Evolutionary conservation across 2,888 invertebrate species (phyloP), one percentile per base, ranked within the genome.

Genomic region (Anticlea derivata): DNA sequence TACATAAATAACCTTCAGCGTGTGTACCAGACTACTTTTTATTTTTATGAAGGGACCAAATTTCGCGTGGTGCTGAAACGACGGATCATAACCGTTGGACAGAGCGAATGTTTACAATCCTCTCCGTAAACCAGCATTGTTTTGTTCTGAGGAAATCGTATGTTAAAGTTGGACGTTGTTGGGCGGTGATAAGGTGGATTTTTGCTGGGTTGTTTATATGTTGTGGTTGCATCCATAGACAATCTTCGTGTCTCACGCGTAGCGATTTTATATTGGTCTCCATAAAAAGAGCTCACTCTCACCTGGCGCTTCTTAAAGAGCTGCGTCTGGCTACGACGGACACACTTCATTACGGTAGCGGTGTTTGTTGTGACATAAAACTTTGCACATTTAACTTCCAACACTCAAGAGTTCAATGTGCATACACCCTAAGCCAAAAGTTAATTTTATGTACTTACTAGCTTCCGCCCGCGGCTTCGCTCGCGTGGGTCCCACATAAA

Each of bases 61-160:
- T 86, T 86, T 83, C 77, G 84, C 78, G 81, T 83, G 83, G 80
- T 79, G 80, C 75, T 83, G 78, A 80, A 86, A 87, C 79, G 79
- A 77, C 76, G 73, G 79, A 83, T 83, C 84, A 86, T 86, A 86
- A 85, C 86, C 80, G 78, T 86, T 78, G 86, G 84, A 80, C 81
- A 80, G 78, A 82, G 77, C 79, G 80, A 87, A 83, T 83, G 81
- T 83, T 85, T 80, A 84, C 80, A 77, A 80, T 78, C 75, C 80
- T 74, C 75, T 80, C 70, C 73, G 75, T 78, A 76, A 78, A 78
- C 75, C 75, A 69, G 70, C 72, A 69, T 71, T 78, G 78, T 82
- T 80, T 75, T 72, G 71, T 71, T 76, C 69, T 56, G 68, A 66
- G 52, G 53, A 48, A 41, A 45, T 45, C 24, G 40, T 46, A 55